A percentile compares a stretch with the other conserved stretches of the same genome.
phyloP scores from a whole-genome alignment of 2,888 invertebrate genomes.

The Ephialtes manifestator region DNA sequence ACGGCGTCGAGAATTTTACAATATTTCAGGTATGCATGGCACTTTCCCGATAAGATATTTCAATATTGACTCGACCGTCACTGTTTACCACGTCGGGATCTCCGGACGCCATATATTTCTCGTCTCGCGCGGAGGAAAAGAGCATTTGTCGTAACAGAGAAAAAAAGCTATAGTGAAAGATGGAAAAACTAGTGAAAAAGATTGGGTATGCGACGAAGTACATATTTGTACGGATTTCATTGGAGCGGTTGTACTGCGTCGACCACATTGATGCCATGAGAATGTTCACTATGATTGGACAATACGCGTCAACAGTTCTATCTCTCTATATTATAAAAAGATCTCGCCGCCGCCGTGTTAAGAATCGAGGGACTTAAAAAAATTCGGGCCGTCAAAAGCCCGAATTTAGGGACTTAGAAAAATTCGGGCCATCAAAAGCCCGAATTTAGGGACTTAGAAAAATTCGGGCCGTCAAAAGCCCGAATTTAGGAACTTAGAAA shows the following conservation, averaged over 20 bases:
- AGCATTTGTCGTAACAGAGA: constrained; percentile 70
- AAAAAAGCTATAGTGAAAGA: constrained; percentile 5
- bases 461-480: no score
- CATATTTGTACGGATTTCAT: constrained; percentile 82
- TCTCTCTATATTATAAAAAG: no score
- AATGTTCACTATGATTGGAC: constrained; percentile 13
- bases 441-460: no score
- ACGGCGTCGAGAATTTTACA: constrained; percentile 58
- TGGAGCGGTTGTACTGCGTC: constrained; percentile 74
- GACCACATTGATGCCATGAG: constrained; percentile 29
- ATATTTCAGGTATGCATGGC: constrained; percentile 77
- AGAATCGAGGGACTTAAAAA: no score
- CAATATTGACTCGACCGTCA: constrained; percentile 82
- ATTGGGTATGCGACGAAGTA: constrained; percentile 66
- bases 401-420: no score
- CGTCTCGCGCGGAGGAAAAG: constrained; percentile 65
- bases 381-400: no score
- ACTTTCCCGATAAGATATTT: constrained; percentile 82
- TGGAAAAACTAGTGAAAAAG: constrained; percentile 34
- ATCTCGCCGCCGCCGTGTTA: no score
- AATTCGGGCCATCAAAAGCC: no score
- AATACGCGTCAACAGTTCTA: constrained; percentile 5
- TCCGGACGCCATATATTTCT: constrained; percentile 23
- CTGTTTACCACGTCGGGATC: constrained; percentile 79
- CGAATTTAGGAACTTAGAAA: no score